Base-by-base conservation (phyloP, 92 coral and sea anemone genomes). In the Heliopora coerulea region DNA sequence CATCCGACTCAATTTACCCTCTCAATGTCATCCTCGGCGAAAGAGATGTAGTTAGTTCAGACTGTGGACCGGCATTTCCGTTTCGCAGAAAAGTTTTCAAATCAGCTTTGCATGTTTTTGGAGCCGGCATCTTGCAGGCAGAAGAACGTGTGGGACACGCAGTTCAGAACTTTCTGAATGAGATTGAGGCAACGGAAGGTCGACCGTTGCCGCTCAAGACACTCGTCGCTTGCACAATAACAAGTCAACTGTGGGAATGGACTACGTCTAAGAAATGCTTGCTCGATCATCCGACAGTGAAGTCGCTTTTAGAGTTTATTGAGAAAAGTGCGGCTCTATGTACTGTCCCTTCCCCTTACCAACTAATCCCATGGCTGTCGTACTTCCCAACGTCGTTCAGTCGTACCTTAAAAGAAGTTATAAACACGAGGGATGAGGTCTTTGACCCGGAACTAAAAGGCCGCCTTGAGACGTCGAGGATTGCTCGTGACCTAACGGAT, bases 171-270 rank as follows among this genome's bases (percentile, higher is more conserved):
- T 54, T 65, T 3, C 3, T 65, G 32, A 65, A 7, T 20, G 52
- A 42, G 27, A 57, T 75, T 30, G 65, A 12, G 49, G 59, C 52
- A 78, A 76, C 33, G 15, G 48, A 61, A 30, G 85, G 46, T 37
- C 11, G 59, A 19, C 44, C 70, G 23, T 65, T 65, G 21, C 35
- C 52, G 2, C 6, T 48, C n/a, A 40, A 26, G 56, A 0, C 12
- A 20, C 39, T n/a, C 32, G 20, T 65, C 18, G 12, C 72, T 19
- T 28, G 5, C 12, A 48, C 72, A 3, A 39, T 65, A 20, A 65
- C 72, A 2, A 65, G 14, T 24, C 54, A 40, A 32, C 27, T 42
- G 30, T 40, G 54, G 56, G 54, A 17, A 20, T 37, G 72, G 72
- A 30, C 39, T n/a, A 18, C 56, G 20, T 65, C 72, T 30, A 11